Conservation (phyloP, 2,888 invertebrate genomes). For the Patella depressa region DNA sequence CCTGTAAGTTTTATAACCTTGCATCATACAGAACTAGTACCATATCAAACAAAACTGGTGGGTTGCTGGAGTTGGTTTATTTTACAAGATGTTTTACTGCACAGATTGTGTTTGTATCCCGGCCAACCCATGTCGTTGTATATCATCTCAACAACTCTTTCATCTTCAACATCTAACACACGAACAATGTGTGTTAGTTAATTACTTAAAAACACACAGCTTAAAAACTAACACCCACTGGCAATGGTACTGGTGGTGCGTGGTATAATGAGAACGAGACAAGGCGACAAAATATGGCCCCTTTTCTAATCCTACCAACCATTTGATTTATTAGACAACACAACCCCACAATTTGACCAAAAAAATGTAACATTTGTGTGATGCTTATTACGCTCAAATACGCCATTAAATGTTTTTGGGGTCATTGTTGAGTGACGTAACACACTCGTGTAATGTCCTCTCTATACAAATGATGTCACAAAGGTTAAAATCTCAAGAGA, state of each 20-base stretch:
- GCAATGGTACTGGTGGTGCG: background rate
- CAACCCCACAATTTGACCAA: no score
- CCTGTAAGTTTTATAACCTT: no score
- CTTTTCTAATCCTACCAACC: background rate
- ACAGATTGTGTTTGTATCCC: background rate
- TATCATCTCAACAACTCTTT: background rate
- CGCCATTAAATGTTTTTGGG: no score
- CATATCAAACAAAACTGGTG: no score
- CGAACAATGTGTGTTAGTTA: no score
- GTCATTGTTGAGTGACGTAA: background rate
- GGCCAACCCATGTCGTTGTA: background rate
- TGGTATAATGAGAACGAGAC: background rate
- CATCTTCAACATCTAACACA: background rate
- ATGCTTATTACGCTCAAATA: no score
- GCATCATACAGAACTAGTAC: no score
- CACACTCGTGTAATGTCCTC: background rate
- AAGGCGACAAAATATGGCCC: constrained; percentile 2
- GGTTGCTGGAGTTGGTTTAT: no score
- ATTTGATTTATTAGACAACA: no score
- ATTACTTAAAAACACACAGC: no score
- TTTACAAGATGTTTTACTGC: background rate
- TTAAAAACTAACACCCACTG: no score
- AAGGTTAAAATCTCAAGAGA: constrained; percentile 4
- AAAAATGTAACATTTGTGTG: no score
- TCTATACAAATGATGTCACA: constrained; percentile 4